Evolutionary conservation across 2,113 vertebrate genomes (phyloP).

Genomic region (Bos javanicus): DNA sequence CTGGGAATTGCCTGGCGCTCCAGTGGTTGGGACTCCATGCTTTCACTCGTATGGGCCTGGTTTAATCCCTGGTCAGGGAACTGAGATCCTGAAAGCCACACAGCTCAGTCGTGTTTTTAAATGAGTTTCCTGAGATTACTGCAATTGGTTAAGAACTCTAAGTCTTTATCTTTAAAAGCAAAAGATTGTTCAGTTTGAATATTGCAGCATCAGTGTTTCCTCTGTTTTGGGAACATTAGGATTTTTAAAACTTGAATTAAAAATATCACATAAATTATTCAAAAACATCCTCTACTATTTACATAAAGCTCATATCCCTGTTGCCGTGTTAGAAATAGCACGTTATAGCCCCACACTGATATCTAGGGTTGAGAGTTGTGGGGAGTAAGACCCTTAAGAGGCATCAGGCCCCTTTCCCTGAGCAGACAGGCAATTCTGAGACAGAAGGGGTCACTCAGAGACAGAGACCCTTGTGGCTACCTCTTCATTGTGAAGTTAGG

Average conservation of each 20-base stretch:
- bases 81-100: neutral
- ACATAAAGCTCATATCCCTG: neutral
- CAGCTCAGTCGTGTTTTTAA: neutral
- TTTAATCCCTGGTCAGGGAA: neutral
- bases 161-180: neutral
- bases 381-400: neutral
- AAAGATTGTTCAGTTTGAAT: neutral
- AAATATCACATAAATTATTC: neutral
- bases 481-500: slow-evolving; percentile 22
- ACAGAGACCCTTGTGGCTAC: neutral
- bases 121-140: neutral
- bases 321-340: neutral
- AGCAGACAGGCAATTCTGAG: neutral
- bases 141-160: neutral
- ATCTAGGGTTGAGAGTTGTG: neutral
- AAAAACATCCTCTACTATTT: neutral
- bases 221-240: neutral
- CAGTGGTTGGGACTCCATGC: neutral
- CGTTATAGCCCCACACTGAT: neutral
- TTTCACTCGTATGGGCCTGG: neutral
- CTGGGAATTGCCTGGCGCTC: neutral
- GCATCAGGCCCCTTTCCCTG: neutral
- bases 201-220: neutral
- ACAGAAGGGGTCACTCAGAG: neutral
- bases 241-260: neutral